Evolutionary conservation across 2,888 invertebrate species (phyloP).

Genomic region (Drosophila neutralis): DNA sequence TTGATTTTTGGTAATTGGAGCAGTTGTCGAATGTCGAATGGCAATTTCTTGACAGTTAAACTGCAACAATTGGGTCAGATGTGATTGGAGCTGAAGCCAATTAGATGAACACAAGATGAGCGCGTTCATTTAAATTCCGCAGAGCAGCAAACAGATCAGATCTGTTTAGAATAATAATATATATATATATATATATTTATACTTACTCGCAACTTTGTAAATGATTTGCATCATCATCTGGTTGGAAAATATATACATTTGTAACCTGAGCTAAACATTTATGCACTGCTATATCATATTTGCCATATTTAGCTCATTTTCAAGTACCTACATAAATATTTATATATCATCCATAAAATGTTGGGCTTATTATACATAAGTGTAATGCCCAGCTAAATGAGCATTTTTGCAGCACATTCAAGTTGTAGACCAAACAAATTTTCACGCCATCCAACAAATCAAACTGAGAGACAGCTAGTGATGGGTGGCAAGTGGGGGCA

Average conservation of each 20-base stretch:
- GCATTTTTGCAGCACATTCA: slow-evolving; percentile 45
- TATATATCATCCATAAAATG: not conserved
- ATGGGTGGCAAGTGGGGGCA: slow-evolving; percentile 12
- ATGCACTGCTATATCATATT: not conserved
- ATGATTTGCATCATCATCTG: not conserved
- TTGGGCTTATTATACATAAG: slow-evolving; percentile 1
- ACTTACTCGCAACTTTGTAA: not conserved
- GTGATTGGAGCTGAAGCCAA: slow-evolving; percentile 21
- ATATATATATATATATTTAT: not conserved
- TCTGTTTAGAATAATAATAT: not conserved
- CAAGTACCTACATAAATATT: not conserved
- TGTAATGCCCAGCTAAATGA: slow-evolving; percentile 28
- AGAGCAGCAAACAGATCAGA: not conserved
- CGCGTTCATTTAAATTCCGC: not conserved
- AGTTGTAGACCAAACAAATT: slow-evolving; percentile 45
- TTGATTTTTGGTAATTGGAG: slow-evolving; percentile 31
- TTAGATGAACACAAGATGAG: slow-evolving; percentile 7
- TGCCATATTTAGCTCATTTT: not conserved
- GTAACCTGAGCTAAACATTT: not conserved
- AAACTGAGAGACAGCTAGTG: slow-evolving; percentile 48
- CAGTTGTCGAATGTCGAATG: slow-evolving; percentile 30
- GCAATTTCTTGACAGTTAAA: slow-evolving; percentile 8
- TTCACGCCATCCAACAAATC: slow-evolving; percentile 67
- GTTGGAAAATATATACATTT: not conserved
- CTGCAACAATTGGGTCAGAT: slow-evolving; percentile 21